Percentiles rank a stretch among this genome's conserved stretches.
Evolutionary conservation across 2,888 invertebrate genomes (phyloP).

Genomic region (Zonitis immaculata): DNA sequence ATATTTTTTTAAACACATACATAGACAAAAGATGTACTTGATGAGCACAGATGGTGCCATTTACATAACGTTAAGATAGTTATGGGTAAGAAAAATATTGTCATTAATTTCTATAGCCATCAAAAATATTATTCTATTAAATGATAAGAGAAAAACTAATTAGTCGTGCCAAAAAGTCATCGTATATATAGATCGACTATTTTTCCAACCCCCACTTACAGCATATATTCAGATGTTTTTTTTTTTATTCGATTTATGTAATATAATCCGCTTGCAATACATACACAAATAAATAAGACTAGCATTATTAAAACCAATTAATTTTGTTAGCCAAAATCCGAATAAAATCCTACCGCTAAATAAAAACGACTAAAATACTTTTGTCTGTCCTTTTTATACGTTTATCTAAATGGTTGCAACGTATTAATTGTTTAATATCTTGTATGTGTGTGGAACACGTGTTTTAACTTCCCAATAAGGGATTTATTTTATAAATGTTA

Average conservation of each 20-base stretch:
- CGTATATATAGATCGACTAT: too few species aligned
- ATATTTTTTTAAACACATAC: background rate
- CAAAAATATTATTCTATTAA: background rate
- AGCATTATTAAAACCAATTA: constrained; percentile 46
- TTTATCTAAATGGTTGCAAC: constrained; percentile 24
- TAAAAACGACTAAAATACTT: constrained; percentile 38
- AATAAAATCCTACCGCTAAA: constrained; percentile 39
- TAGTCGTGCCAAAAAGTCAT: too few species aligned
- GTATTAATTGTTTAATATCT: constrained; percentile 50
- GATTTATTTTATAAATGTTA: constrained; percentile 49
- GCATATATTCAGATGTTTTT: too few species aligned
- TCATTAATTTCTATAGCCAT: background rate
- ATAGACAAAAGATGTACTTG: background rate
- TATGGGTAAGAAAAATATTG: background rate
- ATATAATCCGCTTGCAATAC: constrained; percentile 11
- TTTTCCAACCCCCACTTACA: too few species aligned
- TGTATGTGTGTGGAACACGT: constrained; percentile 42
- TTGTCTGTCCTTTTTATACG: constrained; percentile 23
- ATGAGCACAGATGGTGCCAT: background rate
- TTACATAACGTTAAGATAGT: background rate
- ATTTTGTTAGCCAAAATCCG: constrained; percentile 43
- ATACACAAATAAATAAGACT: constrained; percentile 26
- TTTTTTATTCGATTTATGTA: too few species aligned
- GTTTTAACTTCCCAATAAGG: constrained; percentile 46
- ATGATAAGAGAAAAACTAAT: too few species aligned